Base-by-base conservation (phyloP, 1,140 invertebrate species). In the Ganaspis sp. region DNA sequence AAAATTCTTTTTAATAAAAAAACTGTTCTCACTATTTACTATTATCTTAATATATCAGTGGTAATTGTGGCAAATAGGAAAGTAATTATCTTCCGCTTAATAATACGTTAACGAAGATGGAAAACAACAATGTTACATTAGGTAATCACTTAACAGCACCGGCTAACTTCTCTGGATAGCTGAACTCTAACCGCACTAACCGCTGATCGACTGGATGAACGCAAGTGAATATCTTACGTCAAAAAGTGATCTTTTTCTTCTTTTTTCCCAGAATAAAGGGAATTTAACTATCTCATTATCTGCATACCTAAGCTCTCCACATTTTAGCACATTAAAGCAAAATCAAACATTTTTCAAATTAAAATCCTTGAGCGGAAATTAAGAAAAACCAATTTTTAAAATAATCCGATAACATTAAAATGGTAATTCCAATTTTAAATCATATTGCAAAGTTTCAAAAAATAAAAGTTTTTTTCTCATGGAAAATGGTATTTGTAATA, bases 111-210 rank as follows among this genome's bases (percentile, higher is more conserved):
- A 58, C 54, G 21, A 26, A 58, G 23, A 58, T 19, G 17, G 45
- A n/a, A 58, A 58, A 58, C 54, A 26, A 58, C 54, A 58, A 26
- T 58, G 54, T 58, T 58, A 23, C 54, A 58, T 58, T 58, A 58
- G 54, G 54, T 58, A 58, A 58, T 58, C 54, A 58, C 54, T 58
- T 58, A 58, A 29, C 23, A 58, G 21, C 54, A 58, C 54, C 54
- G 21, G 54, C 11, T 58, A 58, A 26, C 21, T 58, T 26, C 0
- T 26, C 54, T 15, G 19, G 4, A 19, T 23, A 54, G 5, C 19
- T 54, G 19, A 49, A n/a, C 45, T 54, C 21, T 12, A 58, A 58
- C 23, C 54, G 21, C 54, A 58, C 54, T 58, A 58, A 58, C 54
- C 54, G 21, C 54, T 58, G 54, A 58, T 58, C 54, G 54, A 58